Evolutionary conservation across 2,797 vertebrate genomes (phyloP).

Genomic region (Sebastes nivosus): DNA sequence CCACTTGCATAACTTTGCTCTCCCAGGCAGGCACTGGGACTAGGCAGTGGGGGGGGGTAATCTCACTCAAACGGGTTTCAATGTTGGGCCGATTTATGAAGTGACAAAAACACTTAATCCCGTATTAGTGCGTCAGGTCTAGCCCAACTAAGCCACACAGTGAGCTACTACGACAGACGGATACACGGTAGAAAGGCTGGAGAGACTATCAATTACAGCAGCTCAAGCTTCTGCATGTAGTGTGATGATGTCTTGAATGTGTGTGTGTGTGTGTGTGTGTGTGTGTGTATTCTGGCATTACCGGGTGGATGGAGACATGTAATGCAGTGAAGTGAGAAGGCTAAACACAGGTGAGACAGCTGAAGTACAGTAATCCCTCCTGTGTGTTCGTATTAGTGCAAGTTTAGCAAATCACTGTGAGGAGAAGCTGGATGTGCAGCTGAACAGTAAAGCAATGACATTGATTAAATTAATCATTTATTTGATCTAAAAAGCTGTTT

Average conservation of each 20-base stretch:
- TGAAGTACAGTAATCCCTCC: slow-evolving; percentile 12
- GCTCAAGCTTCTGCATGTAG: slow-evolving; percentile 23
- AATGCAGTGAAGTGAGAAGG: background rate
- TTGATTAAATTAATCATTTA: background rate
- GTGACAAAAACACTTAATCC: slow-evolving; percentile 68
- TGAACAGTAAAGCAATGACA: background rate
- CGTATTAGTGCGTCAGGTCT: slow-evolving; percentile 48
- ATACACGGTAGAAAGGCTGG: slow-evolving; percentile 5
- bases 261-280: background rate
- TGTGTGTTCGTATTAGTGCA: background rate
- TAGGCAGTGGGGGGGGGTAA: background rate
- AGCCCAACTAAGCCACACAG: slow-evolving; percentile 54
- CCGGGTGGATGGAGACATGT: background rate
- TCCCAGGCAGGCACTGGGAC: background rate
- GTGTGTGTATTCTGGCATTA: slow-evolving; percentile 12
- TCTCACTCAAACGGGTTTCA: slow-evolving; percentile 46
- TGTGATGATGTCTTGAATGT: background rate
- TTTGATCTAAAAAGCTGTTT: background rate
- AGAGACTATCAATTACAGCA: slow-evolving; percentile 55
- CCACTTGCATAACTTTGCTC: background rate
- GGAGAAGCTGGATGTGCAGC: background rate
- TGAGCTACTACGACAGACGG: slow-evolving; percentile 7
- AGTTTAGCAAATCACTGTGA: background rate
- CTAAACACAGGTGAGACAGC: background rate
- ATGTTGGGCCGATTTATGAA: slow-evolving; percentile 31